Evolutionary conservation across 1,140 invertebrate genomes (phyloP).

Genomic region (Drosophila tristis): DNA sequence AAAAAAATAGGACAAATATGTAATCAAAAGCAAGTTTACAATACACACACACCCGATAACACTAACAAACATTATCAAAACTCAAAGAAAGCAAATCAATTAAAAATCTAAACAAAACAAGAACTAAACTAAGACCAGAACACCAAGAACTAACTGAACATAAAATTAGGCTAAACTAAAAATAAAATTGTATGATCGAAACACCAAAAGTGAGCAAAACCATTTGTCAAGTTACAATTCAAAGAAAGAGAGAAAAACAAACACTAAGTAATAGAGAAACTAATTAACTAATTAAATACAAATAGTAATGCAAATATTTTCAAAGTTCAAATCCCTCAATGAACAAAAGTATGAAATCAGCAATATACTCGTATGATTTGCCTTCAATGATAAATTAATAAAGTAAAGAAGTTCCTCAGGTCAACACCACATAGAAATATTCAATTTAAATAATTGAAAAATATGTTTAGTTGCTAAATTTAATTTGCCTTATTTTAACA

Average conservation of each 20-base stretch:
- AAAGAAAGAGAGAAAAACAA: conserved; percentile 12
- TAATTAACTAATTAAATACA: no score
- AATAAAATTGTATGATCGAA: conserved; percentile 8
- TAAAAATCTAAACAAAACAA: conserved; percentile 21
- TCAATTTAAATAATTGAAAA: conserved; percentile 6
- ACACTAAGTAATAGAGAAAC: background rate
- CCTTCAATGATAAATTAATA: conserved; percentile 18
- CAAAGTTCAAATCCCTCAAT: no score
- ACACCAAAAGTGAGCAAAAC: conserved; percentile 1
- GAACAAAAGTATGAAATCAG: no score
- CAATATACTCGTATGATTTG: conserved; percentile 18
- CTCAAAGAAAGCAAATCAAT: conserved; percentile 59
- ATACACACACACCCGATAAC: conserved; percentile 21
- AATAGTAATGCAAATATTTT: no score
- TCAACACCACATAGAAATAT: conserved; percentile 32
- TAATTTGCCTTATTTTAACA: conserved; percentile 19
- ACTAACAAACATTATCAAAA: conserved; percentile 44
- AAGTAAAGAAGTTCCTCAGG: conserved; percentile 57
- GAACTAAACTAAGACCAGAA: conserved; percentile 25
- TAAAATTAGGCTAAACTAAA: conserved; percentile 13
- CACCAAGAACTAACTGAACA: conserved; percentile 21
- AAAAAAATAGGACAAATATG: conserved; percentile 41
- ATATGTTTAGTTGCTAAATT: conserved; percentile 26
- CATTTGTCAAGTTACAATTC: conserved; percentile 1
- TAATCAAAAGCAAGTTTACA: conserved; percentile 63